These are phyloP conservation scores for Copsychus sechellarum DNA, from an alignment of 2,113 vertebrate genomes.

Conservation along the genomic window DNA sequence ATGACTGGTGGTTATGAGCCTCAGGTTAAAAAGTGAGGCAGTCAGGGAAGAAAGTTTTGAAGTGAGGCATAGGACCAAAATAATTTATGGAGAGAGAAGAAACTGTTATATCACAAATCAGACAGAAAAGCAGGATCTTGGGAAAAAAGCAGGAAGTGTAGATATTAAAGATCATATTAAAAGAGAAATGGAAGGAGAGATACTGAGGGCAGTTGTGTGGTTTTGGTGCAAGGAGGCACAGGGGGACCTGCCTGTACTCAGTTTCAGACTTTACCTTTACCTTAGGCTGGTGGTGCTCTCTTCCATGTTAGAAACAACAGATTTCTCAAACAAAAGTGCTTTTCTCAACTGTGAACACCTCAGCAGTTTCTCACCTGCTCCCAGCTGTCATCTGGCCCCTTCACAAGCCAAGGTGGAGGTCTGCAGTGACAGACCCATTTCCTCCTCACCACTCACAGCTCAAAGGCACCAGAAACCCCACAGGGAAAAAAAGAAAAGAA, in stretches of 20 bases:
- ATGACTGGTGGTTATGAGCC: not conserved
- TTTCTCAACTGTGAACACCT: not conserved
- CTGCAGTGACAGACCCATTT: not conserved
- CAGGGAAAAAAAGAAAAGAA: accelerated
- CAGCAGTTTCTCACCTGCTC: not conserved
- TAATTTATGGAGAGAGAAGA: not conserved
- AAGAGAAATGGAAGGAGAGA: not conserved
- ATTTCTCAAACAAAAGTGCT: not conserved
- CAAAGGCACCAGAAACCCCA: not conserved
- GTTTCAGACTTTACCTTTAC: not conserved
- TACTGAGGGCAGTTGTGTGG: accelerated
- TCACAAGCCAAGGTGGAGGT: not conserved
- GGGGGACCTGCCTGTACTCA: not conserved
- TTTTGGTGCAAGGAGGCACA: not conserved
- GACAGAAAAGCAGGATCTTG: not conserved
- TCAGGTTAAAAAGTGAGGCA: not conserved
- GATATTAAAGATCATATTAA: not conserved
- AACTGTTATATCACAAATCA: not conserved
- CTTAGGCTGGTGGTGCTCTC: not conserved
- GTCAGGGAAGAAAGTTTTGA: not conserved
- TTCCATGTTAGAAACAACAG: not conserved
- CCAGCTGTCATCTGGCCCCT: not conserved
- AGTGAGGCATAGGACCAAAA: not conserved
- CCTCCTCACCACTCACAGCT: not conserved
- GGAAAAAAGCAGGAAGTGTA: not conserved